phyloP scores from a whole-genome alignment of 2,797 vertebrate species.

The Gadopsis bispinosus region DNA sequence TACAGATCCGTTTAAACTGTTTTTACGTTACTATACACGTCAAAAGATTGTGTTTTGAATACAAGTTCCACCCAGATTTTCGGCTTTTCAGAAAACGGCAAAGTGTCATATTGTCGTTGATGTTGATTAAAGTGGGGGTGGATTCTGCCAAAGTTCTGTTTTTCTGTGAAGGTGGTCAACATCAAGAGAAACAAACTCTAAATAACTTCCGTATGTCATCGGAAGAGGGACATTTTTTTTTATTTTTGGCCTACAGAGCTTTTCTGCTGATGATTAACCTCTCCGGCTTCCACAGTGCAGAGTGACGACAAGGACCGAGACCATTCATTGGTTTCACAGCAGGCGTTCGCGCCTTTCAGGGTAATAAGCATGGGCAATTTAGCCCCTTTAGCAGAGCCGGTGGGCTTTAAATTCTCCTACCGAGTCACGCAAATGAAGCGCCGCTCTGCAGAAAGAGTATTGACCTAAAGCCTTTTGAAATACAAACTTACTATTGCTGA shows the following conservation, averaged over 20 bases:
- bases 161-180: not conserved
- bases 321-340: not conserved
- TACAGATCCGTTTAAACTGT: not conserved
- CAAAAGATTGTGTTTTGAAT: not conserved
- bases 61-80: not conserved
- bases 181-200: not conserved
- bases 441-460: not conserved
- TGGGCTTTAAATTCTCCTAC: conserved; percentile 24
- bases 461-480: not conserved
- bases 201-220: not conserved
- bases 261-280: conserved; percentile 13
- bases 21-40: no score
- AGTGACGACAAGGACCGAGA: conserved; percentile 24
- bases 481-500: conserved; percentile 25
- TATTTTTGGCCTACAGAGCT: not conserved
- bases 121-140: no score
- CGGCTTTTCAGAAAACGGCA: no score
- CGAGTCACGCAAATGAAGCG: conserved; percentile 18
- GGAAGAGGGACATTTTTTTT: not conserved
- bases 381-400: conserved; percentile 30
- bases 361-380: conserved; percentile 32
- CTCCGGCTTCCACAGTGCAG: not conserved
- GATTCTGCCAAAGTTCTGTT: no score
- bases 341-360: conserved; percentile 29
- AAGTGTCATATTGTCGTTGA: no score